Conservation (phyloP, 2,113 vertebrate genomes). For the Sterrhoptilus dennistouni region DNA sequence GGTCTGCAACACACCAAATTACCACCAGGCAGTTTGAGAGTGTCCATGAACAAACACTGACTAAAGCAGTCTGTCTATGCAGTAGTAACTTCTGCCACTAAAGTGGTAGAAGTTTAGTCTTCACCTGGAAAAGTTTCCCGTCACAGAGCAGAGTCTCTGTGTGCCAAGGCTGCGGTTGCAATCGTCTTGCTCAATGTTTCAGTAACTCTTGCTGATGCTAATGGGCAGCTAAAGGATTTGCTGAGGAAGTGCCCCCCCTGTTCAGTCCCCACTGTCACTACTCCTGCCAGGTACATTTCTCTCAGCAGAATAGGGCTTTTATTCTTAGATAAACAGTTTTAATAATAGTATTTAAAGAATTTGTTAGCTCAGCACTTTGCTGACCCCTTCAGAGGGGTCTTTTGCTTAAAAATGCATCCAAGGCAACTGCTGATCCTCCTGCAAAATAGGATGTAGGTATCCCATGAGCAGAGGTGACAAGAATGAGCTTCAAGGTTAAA, state of each 20-base stretch:
- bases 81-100: neutral
- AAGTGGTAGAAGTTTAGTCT: neutral
- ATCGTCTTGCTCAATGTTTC: neutral
- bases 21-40: neutral
- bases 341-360: neutral
- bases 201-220: neutral
- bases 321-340: neutral
- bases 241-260: neutral
- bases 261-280: neutral
- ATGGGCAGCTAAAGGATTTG: neutral
- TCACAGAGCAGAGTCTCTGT: neutral
- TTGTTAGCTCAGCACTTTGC: neutral
- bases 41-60: neutral
- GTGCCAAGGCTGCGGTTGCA: neutral
- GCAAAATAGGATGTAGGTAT: neutral
- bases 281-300: neutral
- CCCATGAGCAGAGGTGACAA: accelerated
- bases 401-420: neutral
- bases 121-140: neutral
- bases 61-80: neutral
- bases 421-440: neutral
- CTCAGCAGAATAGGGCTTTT: neutral
- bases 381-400: neutral
- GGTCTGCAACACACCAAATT: neutral
- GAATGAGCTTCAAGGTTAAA: neutral